A percentile compares a stretch with the other conserved stretches of the same genome.
Conservation (phyloP, 2,888 invertebrate species). For the Cinara cedri region DNA sequence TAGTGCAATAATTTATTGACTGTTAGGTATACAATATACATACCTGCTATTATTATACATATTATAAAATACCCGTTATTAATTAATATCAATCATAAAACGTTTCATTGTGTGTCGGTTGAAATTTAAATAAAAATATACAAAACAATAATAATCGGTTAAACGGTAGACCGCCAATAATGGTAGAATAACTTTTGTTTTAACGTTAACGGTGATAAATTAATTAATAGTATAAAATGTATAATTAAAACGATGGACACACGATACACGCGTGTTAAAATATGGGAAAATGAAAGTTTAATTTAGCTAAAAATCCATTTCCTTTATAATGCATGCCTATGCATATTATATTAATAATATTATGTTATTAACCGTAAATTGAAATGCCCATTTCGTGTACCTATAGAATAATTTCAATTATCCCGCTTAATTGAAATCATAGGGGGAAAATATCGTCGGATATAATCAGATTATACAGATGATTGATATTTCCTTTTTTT, state of each 20-base stretch:
- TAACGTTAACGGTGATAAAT: background rate
- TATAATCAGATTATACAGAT: conserved; percentile 26
- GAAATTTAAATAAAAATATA: background rate
- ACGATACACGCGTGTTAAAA: background rate
- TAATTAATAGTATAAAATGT: background rate
- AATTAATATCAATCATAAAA: too few species aligned
- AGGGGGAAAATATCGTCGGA: background rate
- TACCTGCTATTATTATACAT: too few species aligned
- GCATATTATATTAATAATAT: background rate
- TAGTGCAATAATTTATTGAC: too few species aligned
- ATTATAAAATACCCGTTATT: too few species aligned
- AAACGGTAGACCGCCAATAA: background rate
- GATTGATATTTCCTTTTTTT: conserved; percentile 12
- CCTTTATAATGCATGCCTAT: background rate
- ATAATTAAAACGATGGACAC: background rate
- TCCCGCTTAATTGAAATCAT: background rate
- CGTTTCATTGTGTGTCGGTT: too few species aligned
- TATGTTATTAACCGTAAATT: conserved; percentile 2
- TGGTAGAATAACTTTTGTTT: background rate
- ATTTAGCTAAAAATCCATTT: conserved; percentile 27
- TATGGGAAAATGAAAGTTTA: conserved; percentile 19
- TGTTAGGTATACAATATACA: too few species aligned
- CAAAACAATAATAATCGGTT: background rate
- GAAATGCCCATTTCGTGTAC: conserved; percentile 11
- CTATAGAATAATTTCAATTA: conserved; percentile 4